Evolutionary conservation across 2,888 invertebrate species (phyloP), one percentile per base, ranked within the genome.

Genomic region (Periphyllus acericola): DNA sequence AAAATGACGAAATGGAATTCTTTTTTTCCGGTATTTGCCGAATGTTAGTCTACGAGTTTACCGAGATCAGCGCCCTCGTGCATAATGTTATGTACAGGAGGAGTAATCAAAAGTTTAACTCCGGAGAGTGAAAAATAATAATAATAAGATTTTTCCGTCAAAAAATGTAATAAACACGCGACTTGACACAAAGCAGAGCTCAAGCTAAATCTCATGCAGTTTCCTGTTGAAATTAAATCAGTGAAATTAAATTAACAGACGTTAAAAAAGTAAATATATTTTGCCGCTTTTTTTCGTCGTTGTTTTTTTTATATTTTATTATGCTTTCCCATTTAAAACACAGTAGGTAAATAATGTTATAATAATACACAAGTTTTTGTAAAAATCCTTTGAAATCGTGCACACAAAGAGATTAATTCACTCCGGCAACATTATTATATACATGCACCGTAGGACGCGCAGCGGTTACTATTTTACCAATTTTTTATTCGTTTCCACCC

Each of bases 211-310:
- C 82, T 72, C 52, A 72, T 34, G 71, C 71, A 71, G 82, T 82
- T 82, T 82, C 82, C 52, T 72, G 72, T 82, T 46, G 36, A 82
- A 82, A 82, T 82, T 82, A 82, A 82, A 71, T 34, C 72, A 1
- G 71, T 3, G 32, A 82, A 82, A 82, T 52, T 25, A 82, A 82
- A 82, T 72, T 72, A 81, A 81, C 81, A 40, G 29, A 72, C 34
- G 14, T 34, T 36, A 55, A 32, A 72, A 55, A 83, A 83, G 17
- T 9, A 29, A 29, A 82, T 8, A 46, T 25, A 68, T 8, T 21
- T 25, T 29, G 11, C 14, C 14, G 46, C 46, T 46, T 46, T 46
- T 46, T 46, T n/a, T n/a, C n/a, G n/a, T n/a, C n/a, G 32, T 29
- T 14, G n/a, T 36, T 72, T 34, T 74, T 74, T 25, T 36, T 80